A percentile compares a stretch with the other conserved stretches of the same genome.
Evolutionary conservation across 2,113 vertebrate genomes (phyloP).

Genomic region (Myotis brandtii): DNA sequence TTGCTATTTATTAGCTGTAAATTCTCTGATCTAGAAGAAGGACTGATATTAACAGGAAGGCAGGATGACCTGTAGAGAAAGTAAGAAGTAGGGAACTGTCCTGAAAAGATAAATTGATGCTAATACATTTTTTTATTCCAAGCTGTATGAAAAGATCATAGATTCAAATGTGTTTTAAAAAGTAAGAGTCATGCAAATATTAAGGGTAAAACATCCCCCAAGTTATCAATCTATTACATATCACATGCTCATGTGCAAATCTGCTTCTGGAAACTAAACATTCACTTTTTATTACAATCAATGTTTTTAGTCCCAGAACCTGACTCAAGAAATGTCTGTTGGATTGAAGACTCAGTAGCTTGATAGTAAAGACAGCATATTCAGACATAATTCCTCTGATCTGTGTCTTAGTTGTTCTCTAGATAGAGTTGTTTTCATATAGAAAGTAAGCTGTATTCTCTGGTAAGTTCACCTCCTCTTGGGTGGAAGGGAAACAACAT

Average conservation of each 20-base stretch:
- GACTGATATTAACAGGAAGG: neutral
- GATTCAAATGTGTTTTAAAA: constrained; percentile 31
- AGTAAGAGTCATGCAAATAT: neutral
- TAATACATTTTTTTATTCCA: neutral
- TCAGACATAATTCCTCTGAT: neutral
- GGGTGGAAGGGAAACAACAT: neutral
- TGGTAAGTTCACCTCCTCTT: neutral
- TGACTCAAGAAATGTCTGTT: neutral
- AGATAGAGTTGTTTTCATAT: neutral
- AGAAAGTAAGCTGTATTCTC: neutral
- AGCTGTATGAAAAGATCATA: neutral
- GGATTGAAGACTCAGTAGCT: neutral
- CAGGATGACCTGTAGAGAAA: neutral
- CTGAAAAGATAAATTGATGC: neutral
- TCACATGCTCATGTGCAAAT: neutral
- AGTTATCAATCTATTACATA: neutral
- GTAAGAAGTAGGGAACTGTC: neutral
- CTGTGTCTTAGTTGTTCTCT: neutral
- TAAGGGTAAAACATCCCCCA: neutral
- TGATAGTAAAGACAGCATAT: neutral
- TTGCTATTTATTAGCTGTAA: neutral
- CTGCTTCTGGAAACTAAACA: neutral
- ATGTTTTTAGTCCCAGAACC: neutral
- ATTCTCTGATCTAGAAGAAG: neutral
- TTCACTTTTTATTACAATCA: neutral